Evolutionary conservation across 2,113 vertebrate genomes (phyloP), one percentile per base, ranked within the genome.

Genomic region (Coptodon rendalli): DNA sequence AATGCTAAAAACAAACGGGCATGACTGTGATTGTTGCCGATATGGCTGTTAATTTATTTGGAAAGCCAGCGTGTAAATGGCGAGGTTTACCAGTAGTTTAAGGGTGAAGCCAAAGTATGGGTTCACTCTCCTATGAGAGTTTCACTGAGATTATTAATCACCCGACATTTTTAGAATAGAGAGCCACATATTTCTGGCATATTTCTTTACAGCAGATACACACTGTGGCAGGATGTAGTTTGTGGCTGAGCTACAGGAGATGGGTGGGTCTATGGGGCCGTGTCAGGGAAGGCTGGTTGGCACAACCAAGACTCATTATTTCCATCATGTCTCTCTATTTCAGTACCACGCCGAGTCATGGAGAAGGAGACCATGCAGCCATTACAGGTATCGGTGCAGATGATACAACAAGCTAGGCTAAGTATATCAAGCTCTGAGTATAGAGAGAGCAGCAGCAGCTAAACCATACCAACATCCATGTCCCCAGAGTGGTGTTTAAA

Each of bases 301-400:
- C 45, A 48, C 45, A 48, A 6, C 13, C 43, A 45, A 45, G 43
- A 3, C 45, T 52, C 8, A 31, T 31, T 31, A 31, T 31, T 31
- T 31, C 31, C 31, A 31, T 31, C 31, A 5, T 52, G 50, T 52
- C 17, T 52, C 17, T 52, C 5, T 52, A 52, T 52, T 52, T 52
- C 7, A 52, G 48, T 50, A 52, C 50, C 50, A 9, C 50, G 1
- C 50, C 50, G 3, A 52, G 50, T 52, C 50, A 5, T 2, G 17
- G 17, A 52, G 50, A n/a, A n/a, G 50, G 50, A 52, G 50, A 52
- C 0, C 50, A n/a, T 52, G 50, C 0, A 52, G 50, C 50, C 2
- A 3, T 19, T 52, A n/a, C 50, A 52, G 50, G 50, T 8, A 19
- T 8, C 5, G 50, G 50, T 52, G 4, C 50, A 52, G 50, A 9